These are phyloP conservation scores for Hassar affinis DNA, from an alignment of 2,113 vertebrate genomes.

Conservation along the genomic window DNA sequence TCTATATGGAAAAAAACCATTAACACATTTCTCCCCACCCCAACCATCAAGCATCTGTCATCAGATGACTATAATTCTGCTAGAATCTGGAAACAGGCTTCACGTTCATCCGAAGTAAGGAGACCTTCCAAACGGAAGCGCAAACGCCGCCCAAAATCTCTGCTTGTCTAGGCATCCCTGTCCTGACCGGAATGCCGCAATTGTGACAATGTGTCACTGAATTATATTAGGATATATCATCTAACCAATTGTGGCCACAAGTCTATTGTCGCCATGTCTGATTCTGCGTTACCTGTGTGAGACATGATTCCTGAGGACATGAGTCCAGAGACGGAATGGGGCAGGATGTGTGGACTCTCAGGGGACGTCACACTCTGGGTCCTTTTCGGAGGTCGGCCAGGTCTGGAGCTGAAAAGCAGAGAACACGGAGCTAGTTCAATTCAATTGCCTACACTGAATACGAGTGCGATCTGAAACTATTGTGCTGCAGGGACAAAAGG, in stretches of 20 bases:
- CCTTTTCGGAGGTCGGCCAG: slow-evolving; percentile 97
- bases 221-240: not conserved
- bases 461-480: slow-evolving; percentile 40
- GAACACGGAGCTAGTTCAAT: slow-evolving; percentile 28
- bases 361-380: slow-evolving; percentile 91
- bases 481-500: slow-evolving; percentile 49
- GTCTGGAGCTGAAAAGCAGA: slow-evolving; percentile 86
- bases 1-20: not conserved
- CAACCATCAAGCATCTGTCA: too few species aligned
- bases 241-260: slow-evolving; percentile 11
- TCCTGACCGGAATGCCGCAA: not conserved
- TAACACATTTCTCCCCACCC: not conserved
- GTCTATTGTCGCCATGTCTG: slow-evolving; percentile 12
- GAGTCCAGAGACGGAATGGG: slow-evolving; percentile 88
- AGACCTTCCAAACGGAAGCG: not conserved
- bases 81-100: not conserved
- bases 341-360: slow-evolving; percentile 92
- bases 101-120: not conserved
- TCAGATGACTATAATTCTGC: not conserved
- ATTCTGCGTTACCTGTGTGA: slow-evolving; percentile 83
- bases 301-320: slow-evolving; percentile 96
- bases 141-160: not conserved
- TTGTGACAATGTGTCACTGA: slow-evolving; percentile 5
- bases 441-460: slow-evolving; percentile 22
- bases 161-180: not conserved